Percentiles rank a stretch among this genome's conserved stretches.
Evolutionary conservation across 1,140 invertebrate species (phyloP).

Genomic region (Nymphalis io): DNA sequence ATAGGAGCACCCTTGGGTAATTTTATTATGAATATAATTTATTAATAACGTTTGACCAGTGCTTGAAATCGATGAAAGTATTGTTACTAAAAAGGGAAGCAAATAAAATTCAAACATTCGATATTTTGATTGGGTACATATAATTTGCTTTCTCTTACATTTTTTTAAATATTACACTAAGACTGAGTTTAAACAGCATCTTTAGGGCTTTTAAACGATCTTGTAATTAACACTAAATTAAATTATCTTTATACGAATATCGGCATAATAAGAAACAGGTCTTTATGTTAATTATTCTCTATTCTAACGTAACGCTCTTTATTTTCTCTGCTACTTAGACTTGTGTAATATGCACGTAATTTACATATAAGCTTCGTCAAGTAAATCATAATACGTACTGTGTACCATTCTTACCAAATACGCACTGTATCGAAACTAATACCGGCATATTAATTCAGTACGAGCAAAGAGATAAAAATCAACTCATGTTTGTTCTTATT

Average conservation of each 20-base stretch:
- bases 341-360: too few species aligned
- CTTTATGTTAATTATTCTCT: not conserved
- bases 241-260: not conserved
- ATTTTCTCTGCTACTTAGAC: not conserved
- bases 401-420: too few species aligned
- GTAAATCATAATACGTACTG: too few species aligned
- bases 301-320: not conserved
- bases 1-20: too few species aligned
- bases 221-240: conserved; percentile 6
- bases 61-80: not conserved
- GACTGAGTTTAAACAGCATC: not conserved
- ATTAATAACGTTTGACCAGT: too few species aligned
- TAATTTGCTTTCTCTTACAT: not conserved
- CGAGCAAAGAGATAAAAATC: too few species aligned
- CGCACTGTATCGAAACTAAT: too few species aligned
- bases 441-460: too few species aligned
- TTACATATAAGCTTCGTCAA: too few species aligned
- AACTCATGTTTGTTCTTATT: too few species aligned
- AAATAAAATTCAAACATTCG: not conserved
- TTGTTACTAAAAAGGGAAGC: conserved; percentile 3
- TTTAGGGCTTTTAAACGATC: not conserved
- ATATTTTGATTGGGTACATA: not conserved
- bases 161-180: not conserved
- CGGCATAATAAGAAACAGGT: not conserved
- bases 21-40: too few species aligned